Evolutionary conservation across 2,797 vertebrate species (phyloP).

Genomic region (Melanotaenia maccullochi): DNA sequence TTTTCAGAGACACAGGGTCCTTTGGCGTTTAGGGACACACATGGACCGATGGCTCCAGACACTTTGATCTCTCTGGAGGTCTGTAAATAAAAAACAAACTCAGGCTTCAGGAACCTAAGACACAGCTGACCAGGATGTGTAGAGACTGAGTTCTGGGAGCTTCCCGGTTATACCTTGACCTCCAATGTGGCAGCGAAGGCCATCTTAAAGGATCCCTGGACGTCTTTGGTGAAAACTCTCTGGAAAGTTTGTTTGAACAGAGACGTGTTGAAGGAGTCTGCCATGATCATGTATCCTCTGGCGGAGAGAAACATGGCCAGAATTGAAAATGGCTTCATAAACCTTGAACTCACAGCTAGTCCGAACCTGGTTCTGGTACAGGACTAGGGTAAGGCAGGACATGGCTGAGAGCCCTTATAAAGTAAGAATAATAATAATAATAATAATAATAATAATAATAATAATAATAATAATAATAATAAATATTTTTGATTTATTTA

Average conservation of each 20-base stretch:
- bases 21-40: conserved; percentile 93
- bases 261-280: conserved; percentile 97
- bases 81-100: conserved; percentile 66
- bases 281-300: conserved; percentile 99
- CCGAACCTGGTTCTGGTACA: too few species aligned
- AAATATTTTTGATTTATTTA: too few species aligned
- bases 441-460: too few species aligned
- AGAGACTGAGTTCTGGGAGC: not conserved
- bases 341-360: not conserved
- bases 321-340: not conserved
- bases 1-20: conserved; percentile 97
- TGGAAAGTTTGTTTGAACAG: conserved; percentile 98
- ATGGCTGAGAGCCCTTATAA: too few species aligned
- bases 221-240: conserved; percentile 95
- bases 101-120: not conserved
- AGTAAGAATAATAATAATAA: too few species aligned
- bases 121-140: not conserved
- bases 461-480: too few species aligned
- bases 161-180: conserved; percentile 87
- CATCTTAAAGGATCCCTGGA: conserved; percentile 95
- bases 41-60: conserved; percentile 95
- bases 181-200: conserved; percentile 94
- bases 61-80: conserved; percentile 97
- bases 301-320: conserved; percentile 7
- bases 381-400: too few species aligned